phyloP scores from a whole-genome alignment of 2,888 invertebrate genomes.

The Trichogramma evanescens region DNA sequence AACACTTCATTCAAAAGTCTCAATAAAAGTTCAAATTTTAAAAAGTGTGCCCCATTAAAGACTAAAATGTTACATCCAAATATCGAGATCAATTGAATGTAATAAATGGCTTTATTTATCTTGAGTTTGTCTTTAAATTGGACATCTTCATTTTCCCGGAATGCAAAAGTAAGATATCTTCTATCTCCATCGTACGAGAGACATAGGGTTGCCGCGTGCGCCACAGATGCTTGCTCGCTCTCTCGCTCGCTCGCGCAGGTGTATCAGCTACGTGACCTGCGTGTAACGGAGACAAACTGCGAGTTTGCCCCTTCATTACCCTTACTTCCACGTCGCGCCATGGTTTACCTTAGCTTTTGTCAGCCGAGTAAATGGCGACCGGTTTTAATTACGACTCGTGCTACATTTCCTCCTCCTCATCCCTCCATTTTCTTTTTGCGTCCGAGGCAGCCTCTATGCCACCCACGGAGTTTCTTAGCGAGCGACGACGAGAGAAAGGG shows the following conservation, averaged over 20 bases:
- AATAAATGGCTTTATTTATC: no score
- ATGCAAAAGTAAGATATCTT: no score
- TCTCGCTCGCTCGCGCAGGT: neutral
- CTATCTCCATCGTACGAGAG: no score
- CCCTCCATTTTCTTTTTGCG: conserved; percentile 39
- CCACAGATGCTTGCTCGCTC: neutral
- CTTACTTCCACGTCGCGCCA: neutral
- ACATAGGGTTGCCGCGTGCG: no score
- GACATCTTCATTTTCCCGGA: no score
- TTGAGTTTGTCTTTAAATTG: no score
- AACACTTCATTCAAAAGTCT: no score
- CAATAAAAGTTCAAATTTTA: no score
- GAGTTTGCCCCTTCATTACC: conserved; percentile 45
- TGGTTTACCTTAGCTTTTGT: no score
- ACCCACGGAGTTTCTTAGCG: conserved; percentile 35
- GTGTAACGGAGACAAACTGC: conserved; percentile 44
- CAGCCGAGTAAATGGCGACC: conserved; percentile 40
- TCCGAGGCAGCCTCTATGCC: conserved; percentile 30
- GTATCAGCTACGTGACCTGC: conserved; percentile 11
- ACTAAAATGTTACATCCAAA: no score
- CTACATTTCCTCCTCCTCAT: conserved; percentile 41
- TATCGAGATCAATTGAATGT: no score
- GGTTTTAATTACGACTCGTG: conserved; percentile 44
- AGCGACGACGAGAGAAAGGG: neutral
- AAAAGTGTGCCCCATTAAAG: no score